Evolutionary conservation across 2,888 invertebrate genomes (phyloP).

Genomic region (Sicus ferrugineus): DNA sequence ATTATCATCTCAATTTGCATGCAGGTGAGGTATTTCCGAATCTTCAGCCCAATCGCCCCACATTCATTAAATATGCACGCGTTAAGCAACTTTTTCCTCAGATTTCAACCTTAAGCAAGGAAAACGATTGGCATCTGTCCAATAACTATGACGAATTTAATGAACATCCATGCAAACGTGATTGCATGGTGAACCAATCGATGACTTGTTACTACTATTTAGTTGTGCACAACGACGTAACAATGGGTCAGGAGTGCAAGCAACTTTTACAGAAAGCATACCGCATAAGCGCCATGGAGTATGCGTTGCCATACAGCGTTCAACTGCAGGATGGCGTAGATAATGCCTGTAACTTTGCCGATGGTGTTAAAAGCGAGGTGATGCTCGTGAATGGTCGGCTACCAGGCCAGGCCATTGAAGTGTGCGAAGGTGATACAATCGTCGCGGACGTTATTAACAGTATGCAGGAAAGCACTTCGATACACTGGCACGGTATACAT

Average conservation of each 20-base stretch:
- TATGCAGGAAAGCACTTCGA: conserved; percentile 55
- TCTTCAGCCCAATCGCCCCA: background rate
- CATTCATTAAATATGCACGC: conserved; percentile 44
- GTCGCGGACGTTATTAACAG: conserved; percentile 58
- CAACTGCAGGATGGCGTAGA: conserved; percentile 24
- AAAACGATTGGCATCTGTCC: conserved; percentile 49
- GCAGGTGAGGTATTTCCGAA: background rate
- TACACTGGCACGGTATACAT: conserved; percentile 61
- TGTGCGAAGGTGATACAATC: conserved; percentile 57
- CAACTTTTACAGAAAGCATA: background rate
- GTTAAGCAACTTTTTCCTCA: conserved; percentile 53
- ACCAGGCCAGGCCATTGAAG: conserved; percentile 54
- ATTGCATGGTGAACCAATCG: conserved; percentile 49
- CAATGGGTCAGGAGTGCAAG: conserved; percentile 48
- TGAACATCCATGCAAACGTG: conserved; percentile 57
- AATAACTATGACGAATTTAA: conserved; percentile 44
- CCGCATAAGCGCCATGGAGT: conserved; percentile 25
- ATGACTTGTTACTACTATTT: conserved; percentile 60
- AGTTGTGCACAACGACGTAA: conserved; percentile 58
- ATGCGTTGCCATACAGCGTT: conserved; percentile 37
- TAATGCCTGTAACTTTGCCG: conserved; percentile 56
- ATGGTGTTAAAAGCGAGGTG: conserved; percentile 51
- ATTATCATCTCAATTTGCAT: background rate
- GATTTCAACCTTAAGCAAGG: conserved; percentile 42
- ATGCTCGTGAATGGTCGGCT: conserved; percentile 56